A percentile compares a stretch with the other conserved stretches of the same genome.
These are phyloP conservation scores for Calypte anna DNA, from an alignment of 2,113 vertebrate species.

Conservation along the genomic window DNA sequence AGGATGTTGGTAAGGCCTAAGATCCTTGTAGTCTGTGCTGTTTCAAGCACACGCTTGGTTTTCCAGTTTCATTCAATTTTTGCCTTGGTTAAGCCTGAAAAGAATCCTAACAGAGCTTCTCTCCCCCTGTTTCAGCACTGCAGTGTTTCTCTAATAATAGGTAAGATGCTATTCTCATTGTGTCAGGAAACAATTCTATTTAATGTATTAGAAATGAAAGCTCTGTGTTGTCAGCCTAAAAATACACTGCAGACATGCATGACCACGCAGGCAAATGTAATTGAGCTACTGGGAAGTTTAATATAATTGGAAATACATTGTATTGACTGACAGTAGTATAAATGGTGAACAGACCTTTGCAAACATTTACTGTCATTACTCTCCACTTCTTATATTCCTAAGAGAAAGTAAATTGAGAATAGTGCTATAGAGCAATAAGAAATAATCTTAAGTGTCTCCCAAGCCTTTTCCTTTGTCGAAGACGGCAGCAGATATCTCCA, in stretches of 20 bases:
- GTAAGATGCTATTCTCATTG: background rate
- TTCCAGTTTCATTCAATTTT: background rate
- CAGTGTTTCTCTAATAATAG: background rate
- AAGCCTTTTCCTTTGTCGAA: constrained; percentile 12
- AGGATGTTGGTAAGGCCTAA: background rate
- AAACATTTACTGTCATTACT: constrained; percentile 8
- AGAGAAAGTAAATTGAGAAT: background rate
- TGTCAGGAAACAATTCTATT: background rate
- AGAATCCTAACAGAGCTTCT: background rate
- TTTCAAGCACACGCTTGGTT: background rate
- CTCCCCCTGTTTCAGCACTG: background rate
- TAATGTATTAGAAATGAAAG: background rate
- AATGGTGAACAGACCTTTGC: background rate
- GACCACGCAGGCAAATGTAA: constrained; percentile 28
- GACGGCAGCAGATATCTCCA: background rate
- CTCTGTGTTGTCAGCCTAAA: background rate
- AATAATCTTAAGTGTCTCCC: background rate
- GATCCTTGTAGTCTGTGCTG: background rate
- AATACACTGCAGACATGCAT: constrained; percentile 1
- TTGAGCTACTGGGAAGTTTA: constrained; percentile 18
- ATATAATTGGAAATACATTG: constrained; percentile 3
- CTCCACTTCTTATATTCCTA: background rate
- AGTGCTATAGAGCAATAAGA: background rate
- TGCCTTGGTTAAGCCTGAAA: background rate
- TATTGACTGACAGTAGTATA: constrained; percentile 28